These are phyloP conservation scores for Carcina quercana DNA, from an alignment of 2,888 invertebrate species.

Conservation along the genomic window DNA sequence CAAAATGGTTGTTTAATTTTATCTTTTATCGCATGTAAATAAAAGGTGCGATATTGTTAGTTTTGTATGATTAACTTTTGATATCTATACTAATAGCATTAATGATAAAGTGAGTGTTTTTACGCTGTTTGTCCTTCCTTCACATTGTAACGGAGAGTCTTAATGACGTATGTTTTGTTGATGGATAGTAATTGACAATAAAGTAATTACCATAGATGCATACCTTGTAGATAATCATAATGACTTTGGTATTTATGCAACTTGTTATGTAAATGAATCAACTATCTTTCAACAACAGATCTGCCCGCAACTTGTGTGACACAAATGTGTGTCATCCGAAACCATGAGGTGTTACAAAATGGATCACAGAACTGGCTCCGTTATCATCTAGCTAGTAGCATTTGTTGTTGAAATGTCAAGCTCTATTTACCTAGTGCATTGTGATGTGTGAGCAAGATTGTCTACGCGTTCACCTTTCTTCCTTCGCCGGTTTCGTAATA, in stretches of 20 bases:
- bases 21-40: no score
- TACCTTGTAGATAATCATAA: no score
- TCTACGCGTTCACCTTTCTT: constrained; percentile 54
- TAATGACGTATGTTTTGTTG: no score
- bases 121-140: no score
- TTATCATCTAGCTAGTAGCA: constrained; percentile 22
- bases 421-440: constrained; percentile 51
- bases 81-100: no score
- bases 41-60: no score
- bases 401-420: constrained; percentile 42
- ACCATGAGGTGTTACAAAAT: constrained; percentile 13
- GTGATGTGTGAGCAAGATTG: constrained; percentile 48
- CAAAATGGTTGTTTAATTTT: no score
- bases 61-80: no score
- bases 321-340: constrained; percentile 16
- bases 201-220: no score
- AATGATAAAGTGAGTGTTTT: no score
- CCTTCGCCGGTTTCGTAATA: constrained; percentile 10
- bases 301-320: constrained; percentile 3
- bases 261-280: constrained; percentile 1
- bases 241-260: constrained; percentile 1
- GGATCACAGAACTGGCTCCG: constrained; percentile 15
- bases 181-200: no score
- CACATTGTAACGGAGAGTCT: no score
- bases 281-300: constrained; percentile 3